Base-by-base conservation (phyloP, 1,140 invertebrate species). In the Thaumatotibia leucotreta region DNA sequence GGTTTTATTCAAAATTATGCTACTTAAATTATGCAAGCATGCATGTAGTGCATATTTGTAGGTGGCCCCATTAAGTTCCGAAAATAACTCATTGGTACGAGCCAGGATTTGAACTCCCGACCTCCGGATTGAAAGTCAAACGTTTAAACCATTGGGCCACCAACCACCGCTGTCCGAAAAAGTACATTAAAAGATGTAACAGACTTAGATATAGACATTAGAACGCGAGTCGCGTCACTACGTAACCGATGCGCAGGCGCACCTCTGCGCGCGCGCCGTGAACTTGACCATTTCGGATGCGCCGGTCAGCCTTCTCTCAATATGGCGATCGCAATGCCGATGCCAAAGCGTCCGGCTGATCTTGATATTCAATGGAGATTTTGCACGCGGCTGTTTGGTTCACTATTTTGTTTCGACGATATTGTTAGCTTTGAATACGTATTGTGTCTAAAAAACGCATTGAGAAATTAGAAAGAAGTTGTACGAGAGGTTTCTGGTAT, bases 271-370 rank as follows among this genome's bases (percentile, higher is more conserved):
- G n/a, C n/a, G n/a, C 72, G 66, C 80, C 78, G 67, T 87, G 83
- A 87, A 85, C 84, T 87, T 87, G 84, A 85, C 83, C 84, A 79
- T 70, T 80, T 31, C 73, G 74, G 80, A 83, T 83, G 83, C 68
- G 77, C 68, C 75, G 81, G 71, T 77, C 75, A 72, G 66, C 68
- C 71, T 72, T 78, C 75, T 73, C 71, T 70, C 61, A 76, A 77
- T 70, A 69, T 65, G 70, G 70, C 62, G 52, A 58, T 58, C 52
- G 52, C 52, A 58, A 58, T 58, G 52, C 52, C 52, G 52, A 27
- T 58, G 52, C 52, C 27, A 14, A 23, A 14, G n/a, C 52, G 52
- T 24, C 14, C 23, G 22, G 10, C n/a, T 58, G 52, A 58, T 58
- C 52, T 58, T 58, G 52, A 58, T 58, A 14, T 54, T n/a, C 11